Evolutionary conservation across 1,140 invertebrate genomes (phyloP).

Genomic region (Stenopsyche tienmushanensis): DNA sequence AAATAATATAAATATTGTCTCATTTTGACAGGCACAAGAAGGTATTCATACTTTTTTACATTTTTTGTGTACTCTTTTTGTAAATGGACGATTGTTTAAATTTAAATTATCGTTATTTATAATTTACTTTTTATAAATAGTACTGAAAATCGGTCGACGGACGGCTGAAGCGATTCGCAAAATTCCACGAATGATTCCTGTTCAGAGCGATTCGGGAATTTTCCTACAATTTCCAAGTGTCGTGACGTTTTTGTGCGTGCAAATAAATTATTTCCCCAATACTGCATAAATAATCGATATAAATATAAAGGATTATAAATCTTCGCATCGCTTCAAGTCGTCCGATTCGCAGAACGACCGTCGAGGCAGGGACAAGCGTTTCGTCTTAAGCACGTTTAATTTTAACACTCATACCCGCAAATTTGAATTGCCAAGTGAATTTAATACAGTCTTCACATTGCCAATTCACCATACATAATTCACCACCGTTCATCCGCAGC

Average conservation of each 20-base stretch:
- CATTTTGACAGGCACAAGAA: slow-evolving; percentile 22
- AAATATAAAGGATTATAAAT: too few species aligned
- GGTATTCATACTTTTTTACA: slow-evolving; percentile 14
- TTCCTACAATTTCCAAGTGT: background rate
- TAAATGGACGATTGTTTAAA: too few species aligned
- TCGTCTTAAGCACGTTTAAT: too few species aligned
- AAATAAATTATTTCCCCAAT: too few species aligned
- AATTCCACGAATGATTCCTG: slow-evolving; percentile 35
- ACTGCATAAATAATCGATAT: too few species aligned
- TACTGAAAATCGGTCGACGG: slow-evolving; percentile 13
- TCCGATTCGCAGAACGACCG: slow-evolving; percentile 48
- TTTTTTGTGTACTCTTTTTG: too few species aligned
- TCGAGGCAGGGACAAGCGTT: slow-evolving; percentile 56
- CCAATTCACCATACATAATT: slow-evolving; percentile 5
- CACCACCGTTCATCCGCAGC: slow-evolving; percentile 18
- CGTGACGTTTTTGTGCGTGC: too few species aligned
- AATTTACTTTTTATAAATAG: slow-evolving; percentile 19
- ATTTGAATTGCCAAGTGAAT: too few species aligned
- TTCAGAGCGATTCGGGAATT: slow-evolving; percentile 27
- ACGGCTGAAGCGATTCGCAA: slow-evolving; percentile 38
- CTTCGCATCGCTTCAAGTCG: slow-evolving; percentile 54
- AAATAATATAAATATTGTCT: slow-evolving; percentile 12
- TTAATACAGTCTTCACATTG: slow-evolving; percentile 15
- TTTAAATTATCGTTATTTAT: slow-evolving; percentile 2
- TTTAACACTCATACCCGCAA: too few species aligned